A percentile compares a stretch with the other conserved stretches of the same genome.
phyloP scores from a whole-genome alignment of 2,888 invertebrate species.

The Yponomeuta malinellus region DNA sequence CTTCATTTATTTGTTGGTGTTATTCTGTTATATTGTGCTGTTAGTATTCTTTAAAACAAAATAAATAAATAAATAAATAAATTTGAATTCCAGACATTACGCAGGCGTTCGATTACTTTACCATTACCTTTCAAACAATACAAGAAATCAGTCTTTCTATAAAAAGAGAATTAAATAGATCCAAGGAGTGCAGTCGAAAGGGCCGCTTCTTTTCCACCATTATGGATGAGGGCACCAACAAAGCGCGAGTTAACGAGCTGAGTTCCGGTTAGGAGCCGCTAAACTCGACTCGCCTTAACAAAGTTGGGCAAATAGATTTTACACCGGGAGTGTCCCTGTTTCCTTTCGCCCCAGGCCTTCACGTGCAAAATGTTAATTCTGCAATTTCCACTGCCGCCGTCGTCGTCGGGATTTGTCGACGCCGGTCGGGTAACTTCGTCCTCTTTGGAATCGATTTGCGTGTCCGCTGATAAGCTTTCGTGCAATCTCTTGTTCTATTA shows the following conservation, averaged over 20 bases:
- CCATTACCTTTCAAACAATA: not conserved
- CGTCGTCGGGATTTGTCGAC: slow-evolving; percentile 7
- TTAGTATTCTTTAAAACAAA: no score
- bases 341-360: slow-evolving; percentile 26
- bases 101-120: not conserved
- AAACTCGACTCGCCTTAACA: slow-evolving; percentile 33
- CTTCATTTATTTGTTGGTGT: no score
- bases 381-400: slow-evolving; percentile 19
- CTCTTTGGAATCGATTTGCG: not conserved
- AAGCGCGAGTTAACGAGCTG: slow-evolving; percentile 40
- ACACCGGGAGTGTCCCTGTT: slow-evolving; percentile 32
- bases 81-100: not conserved
- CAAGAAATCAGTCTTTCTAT: not conserved
- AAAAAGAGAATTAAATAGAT: not conserved
- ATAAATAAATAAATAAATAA: no score
- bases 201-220: not conserved
- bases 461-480: slow-evolving; percentile 12
- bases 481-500: slow-evolving; percentile 9
- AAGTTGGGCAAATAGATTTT: slow-evolving; percentile 47
- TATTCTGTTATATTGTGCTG: no score
- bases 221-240: slow-evolving; percentile 16
- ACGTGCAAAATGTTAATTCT: slow-evolving; percentile 31
- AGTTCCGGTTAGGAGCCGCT: slow-evolving; percentile 30
- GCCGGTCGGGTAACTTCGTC: slow-evolving; percentile 15
- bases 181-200: not conserved